A percentile compares a stretch with the other conserved stretches of the same genome.
phyloP scores from a whole-genome alignment of 2,797 vertebrate genomes.

The Danio tinwini region DNA sequence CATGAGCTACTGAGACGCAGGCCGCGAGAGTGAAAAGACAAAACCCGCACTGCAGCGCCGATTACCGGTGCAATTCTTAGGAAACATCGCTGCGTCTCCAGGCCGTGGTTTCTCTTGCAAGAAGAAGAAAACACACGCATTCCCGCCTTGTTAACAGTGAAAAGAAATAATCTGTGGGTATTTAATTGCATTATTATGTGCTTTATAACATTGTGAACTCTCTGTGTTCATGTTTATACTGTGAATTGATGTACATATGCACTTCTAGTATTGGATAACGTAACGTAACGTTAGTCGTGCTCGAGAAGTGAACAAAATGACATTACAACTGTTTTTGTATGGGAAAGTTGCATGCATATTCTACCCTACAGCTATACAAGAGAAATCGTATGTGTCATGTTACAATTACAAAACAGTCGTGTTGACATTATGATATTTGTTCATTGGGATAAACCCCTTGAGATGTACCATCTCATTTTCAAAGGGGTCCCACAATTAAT shows the following conservation, averaged over 20 bases:
- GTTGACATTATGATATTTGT: too few species aligned
- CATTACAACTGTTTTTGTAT: background rate
- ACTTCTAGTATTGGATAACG: background rate
- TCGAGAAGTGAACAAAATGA: constrained; percentile 9
- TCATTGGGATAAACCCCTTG: too few species aligned
- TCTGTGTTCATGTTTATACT: background rate
- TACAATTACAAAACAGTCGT: background rate
- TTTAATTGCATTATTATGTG: background rate
- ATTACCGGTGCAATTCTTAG: background rate
- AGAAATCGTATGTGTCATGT: background rate
- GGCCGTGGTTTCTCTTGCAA: constrained; percentile 1
- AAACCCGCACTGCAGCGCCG: background rate
- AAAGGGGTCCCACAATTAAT: too few species aligned
- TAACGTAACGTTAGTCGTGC: background rate
- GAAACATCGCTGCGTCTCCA: constrained; percentile 36
- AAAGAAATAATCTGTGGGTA: background rate
- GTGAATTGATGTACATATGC: background rate
- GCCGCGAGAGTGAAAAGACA: background rate
- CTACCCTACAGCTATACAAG: background rate
- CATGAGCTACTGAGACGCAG: background rate
- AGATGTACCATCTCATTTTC: too few species aligned
- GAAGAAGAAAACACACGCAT: background rate
- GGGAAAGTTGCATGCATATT: background rate
- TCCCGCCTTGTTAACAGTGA: background rate
- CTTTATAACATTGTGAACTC: background rate